Evolutionary conservation across 2,888 invertebrate genomes (phyloP).

Genomic region (Cosmia trapezina): DNA sequence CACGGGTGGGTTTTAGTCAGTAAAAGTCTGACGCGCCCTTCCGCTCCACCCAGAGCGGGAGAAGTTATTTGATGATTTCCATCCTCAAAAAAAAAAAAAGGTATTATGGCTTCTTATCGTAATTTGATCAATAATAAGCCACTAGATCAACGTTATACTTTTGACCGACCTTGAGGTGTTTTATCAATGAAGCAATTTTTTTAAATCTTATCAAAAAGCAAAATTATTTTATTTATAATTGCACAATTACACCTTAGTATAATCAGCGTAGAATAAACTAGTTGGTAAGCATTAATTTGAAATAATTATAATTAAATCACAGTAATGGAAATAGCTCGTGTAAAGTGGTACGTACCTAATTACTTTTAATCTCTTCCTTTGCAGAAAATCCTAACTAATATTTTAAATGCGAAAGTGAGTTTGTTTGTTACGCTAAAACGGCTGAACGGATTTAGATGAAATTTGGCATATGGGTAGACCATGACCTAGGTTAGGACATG

Average conservation of each 20-base stretch:
- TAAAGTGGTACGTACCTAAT: not conserved
- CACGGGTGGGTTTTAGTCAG: too few relatives aligned
- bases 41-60: too few relatives aligned
- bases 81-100: too few relatives aligned
- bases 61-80: too few relatives aligned
- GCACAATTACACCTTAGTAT: slow-evolving; percentile 26
- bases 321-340: not conserved
- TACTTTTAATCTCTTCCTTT: not conserved
- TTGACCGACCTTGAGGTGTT: slow-evolving; percentile 37
- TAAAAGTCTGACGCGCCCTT: too few relatives aligned
- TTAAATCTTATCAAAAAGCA: slow-evolving; percentile 37
- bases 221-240: slow-evolving; percentile 27
- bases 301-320: not conserved
- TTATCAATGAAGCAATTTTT: slow-evolving; percentile 36
- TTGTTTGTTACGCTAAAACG: too few relatives aligned
- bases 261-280: not conserved
- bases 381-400: too few relatives aligned
- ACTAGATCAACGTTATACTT: slow-evolving; percentile 15
- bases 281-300: not conserved
- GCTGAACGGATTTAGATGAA: too few relatives aligned
- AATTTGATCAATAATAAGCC: slow-evolving; percentile 1
- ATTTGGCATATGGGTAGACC: too few relatives aligned
- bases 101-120: not conserved
- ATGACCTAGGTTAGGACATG: too few relatives aligned
- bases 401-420: too few relatives aligned